These are phyloP conservation scores for Lutjanus argentimaculatus DNA, from an alignment of 2,797 vertebrate species.

Conservation along the genomic window DNA sequence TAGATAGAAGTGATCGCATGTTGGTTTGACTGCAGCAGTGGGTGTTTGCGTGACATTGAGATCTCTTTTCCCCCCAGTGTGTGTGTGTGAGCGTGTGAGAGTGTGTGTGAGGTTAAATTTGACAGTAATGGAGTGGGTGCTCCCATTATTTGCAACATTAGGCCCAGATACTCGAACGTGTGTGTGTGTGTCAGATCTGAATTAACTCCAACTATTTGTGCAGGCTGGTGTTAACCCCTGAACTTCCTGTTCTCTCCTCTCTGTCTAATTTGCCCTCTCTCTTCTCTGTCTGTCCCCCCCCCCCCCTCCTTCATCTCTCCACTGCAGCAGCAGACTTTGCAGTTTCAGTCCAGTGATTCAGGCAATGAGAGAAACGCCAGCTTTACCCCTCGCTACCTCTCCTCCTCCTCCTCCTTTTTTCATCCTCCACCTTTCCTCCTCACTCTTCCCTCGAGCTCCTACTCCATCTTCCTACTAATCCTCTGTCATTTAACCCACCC, in stretches of 20 bases:
- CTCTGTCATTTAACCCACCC: slow-evolving; percentile 61
- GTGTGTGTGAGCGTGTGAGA: slow-evolving; percentile 21
- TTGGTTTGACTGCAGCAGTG: slow-evolving; percentile 14
- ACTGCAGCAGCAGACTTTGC: slow-evolving; percentile 82
- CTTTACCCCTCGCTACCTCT: slow-evolving; percentile 59
- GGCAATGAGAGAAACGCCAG: slow-evolving; percentile 77
- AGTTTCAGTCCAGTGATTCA: slow-evolving; percentile 81
- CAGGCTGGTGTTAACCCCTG: slow-evolving; percentile 56
- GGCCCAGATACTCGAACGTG: slow-evolving; percentile 45
- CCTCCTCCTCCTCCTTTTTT: slow-evolving; percentile 36
- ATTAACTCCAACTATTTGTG: slow-evolving; percentile 61
- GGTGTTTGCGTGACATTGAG: slow-evolving; percentile 21
- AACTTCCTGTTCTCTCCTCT: slow-evolving; percentile 34
- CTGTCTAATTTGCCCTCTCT: slow-evolving; percentile 29
- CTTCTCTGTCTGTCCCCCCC: neutral
- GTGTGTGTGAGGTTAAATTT: slow-evolving; percentile 47
- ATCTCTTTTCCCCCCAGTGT: neutral
- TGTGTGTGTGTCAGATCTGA: slow-evolving; percentile 34
- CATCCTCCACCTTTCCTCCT: slow-evolving; percentile 45
- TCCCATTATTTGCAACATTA: slow-evolving; percentile 81
- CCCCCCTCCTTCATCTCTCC: slow-evolving; percentile 48
- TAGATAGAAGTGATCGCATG: slow-evolving; percentile 30
- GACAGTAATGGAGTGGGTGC: slow-evolving; percentile 74
- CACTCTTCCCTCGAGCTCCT: slow-evolving; percentile 50
- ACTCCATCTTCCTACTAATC: slow-evolving; percentile 73